A percentile compares a stretch with the other conserved stretches of the same genome.
Evolutionary conservation across 2,113 vertebrate species (phyloP).

Genomic region (Hiodon tergisus): DNA sequence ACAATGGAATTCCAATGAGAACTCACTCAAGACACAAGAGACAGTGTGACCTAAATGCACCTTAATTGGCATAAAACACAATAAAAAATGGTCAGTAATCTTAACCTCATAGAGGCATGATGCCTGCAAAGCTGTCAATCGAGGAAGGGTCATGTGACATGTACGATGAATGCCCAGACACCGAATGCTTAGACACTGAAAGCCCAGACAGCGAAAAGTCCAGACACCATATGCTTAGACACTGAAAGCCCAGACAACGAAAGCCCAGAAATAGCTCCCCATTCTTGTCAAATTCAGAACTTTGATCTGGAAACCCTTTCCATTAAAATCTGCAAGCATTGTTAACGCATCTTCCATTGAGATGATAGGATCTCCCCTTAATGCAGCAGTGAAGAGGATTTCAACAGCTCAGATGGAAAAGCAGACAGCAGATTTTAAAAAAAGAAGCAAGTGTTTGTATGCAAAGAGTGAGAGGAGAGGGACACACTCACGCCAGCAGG

Average conservation of each 20-base stretch:
- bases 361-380: too few relatives aligned
- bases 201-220: slow-evolving; percentile 11
- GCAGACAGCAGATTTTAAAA: too few relatives aligned
- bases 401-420: too few relatives aligned
- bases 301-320: too few relatives aligned
- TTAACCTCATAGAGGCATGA: slow-evolving; percentile 66
- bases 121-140: slow-evolving; percentile 40
- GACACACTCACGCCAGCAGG: too few relatives aligned
- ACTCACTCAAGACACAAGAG: slow-evolving; percentile 55
- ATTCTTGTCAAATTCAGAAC: too few relatives aligned
- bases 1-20: slow-evolving; percentile 60
- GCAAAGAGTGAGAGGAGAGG: too few relatives aligned
- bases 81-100: slow-evolving; percentile 35
- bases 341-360: too few relatives aligned
- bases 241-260: slow-evolving; percentile 18
- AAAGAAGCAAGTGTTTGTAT: too few relatives aligned
- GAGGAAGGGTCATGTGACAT: slow-evolving; percentile 45
- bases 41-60: slow-evolving; percentile 51
- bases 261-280: neutral
- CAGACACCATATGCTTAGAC: slow-evolving; percentile 38
- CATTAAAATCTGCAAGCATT: too few relatives aligned
- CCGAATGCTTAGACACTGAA: slow-evolving; percentile 36
- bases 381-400: too few relatives aligned
- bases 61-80: slow-evolving; percentile 27
- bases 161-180: slow-evolving; percentile 26